phyloP scores from a whole-genome alignment of 53 echinoderm and acorn worm species.

The Zoroaster sp. region DNA sequence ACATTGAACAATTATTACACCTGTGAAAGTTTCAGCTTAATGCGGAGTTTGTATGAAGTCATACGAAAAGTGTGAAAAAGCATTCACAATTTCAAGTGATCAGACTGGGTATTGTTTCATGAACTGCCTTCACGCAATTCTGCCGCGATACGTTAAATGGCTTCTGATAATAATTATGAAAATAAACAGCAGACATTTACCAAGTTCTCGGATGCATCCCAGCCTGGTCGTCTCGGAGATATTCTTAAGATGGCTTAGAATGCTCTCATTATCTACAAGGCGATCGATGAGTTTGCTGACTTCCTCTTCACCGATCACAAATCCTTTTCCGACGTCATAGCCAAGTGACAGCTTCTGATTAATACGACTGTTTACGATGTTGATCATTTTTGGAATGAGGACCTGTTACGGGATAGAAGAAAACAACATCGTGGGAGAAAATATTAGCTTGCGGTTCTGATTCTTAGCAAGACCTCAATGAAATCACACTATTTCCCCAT shows the following conservation, averaged over 20 bases:
- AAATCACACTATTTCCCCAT: too few species aligned
- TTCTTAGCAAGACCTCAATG: neutral
- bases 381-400: conserved; percentile 75
- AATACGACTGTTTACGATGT: conserved; percentile 74
- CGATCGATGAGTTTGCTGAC: conserved; percentile 81
- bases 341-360: conserved; percentile 89
- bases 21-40: too few species aligned
- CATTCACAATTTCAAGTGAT: too few species aligned
- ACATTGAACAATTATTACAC: too few species aligned
- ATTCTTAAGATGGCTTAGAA: conserved; percentile 73
- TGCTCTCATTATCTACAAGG: conserved; percentile 85
- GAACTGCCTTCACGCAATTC: too few species aligned
- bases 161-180: too few species aligned
- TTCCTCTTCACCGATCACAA: conserved; percentile 87
- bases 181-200: conserved; percentile 42
- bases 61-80: too few species aligned
- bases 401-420: conserved; percentile 27
- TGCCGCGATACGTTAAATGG: too few species aligned
- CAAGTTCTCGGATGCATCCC: conserved; percentile 84
- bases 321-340: conserved; percentile 96
- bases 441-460: neutral
- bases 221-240: conserved; percentile 77
- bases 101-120: too few species aligned
- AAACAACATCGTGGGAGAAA: neutral
- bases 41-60: too few species aligned